Evolutionary conservation across 2,888 invertebrate species (phyloP).

Genomic region (Platycheirus rosarum): DNA sequence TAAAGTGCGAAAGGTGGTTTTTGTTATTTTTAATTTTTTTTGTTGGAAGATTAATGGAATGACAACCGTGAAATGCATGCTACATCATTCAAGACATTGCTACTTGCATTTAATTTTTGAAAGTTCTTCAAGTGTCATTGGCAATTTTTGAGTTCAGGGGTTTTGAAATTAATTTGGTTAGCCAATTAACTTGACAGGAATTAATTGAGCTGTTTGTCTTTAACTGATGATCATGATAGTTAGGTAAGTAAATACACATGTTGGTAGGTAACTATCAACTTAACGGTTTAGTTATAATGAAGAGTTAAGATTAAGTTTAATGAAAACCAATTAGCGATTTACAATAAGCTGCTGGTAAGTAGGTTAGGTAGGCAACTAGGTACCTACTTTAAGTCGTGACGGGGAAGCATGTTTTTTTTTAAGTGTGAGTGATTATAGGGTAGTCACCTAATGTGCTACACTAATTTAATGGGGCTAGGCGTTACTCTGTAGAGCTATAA

Average conservation of each 20-base stretch:
- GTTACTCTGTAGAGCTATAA: too few species aligned
- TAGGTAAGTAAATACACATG: too few species aligned
- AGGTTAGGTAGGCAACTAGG: neutral
- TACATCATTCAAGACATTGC: conserved; percentile 30
- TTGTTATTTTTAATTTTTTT: conserved; percentile 22
- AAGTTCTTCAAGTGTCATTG: conserved; percentile 31
- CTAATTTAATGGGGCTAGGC: too few species aligned
- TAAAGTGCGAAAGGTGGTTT: conserved; percentile 35
- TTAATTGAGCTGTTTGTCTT: conserved; percentile 13
- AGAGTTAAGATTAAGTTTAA: conserved; percentile 21
- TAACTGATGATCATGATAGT: conserved; percentile 7
- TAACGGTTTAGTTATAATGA: neutral
- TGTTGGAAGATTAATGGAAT: conserved; percentile 31
- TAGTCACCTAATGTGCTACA: too few species aligned
- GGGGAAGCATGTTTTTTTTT: too few species aligned
- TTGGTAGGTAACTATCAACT: neutral
- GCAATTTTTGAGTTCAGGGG: conserved; percentile 34
- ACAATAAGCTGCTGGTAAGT: neutral
- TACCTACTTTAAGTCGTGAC: too few species aligned
- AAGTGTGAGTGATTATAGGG: too few species aligned
- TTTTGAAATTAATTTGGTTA: conserved; percentile 29
- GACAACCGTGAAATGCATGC: conserved; percentile 19
- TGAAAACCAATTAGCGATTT: conserved; percentile 7
- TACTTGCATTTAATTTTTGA: conserved; percentile 16
- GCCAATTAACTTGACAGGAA: conserved; percentile 27